These are phyloP conservation scores for Brachynemurus nebulosus DNA, from an alignment of 2,888 invertebrate genomes.

Conservation along the genomic window DNA sequence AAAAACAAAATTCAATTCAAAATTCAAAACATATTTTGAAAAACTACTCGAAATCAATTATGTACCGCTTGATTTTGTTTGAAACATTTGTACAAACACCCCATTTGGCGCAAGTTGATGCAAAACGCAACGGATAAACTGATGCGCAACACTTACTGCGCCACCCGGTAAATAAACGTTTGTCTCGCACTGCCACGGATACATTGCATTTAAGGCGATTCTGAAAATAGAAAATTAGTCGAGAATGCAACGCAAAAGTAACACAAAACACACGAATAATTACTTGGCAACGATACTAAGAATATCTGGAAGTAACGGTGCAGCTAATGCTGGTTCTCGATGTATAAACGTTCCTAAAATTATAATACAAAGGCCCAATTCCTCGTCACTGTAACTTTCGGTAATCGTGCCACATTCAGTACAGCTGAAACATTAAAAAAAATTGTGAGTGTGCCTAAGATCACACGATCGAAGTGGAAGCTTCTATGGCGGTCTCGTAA, in stretches of 20 bases:
- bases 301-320: slow-evolving; percentile 83
- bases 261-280: slow-evolving; percentile 17
- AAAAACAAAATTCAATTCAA: slow-evolving; percentile 13
- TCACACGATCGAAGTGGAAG: too few species aligned
- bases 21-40: neutral
- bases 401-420: slow-evolving; percentile 80
- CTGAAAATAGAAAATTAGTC: slow-evolving; percentile 33
- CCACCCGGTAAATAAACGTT: slow-evolving; percentile 86
- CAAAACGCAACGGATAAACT: slow-evolving; percentile 89
- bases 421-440: slow-evolving; percentile 35
- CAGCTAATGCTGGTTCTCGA: slow-evolving; percentile 88
- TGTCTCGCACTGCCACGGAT: slow-evolving; percentile 81
- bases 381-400: slow-evolving; percentile 94
- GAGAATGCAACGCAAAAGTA: neutral
- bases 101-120: slow-evolving; percentile 96
- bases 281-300: slow-evolving; percentile 79
- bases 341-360: slow-evolving; percentile 92
- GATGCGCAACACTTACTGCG: slow-evolving; percentile 89
- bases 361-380: slow-evolving; percentile 85
- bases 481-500: too few species aligned
- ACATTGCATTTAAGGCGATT: slow-evolving; percentile 62
- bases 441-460: too few species aligned
- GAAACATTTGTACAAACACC: slow-evolving; percentile 90
- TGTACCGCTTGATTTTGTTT: slow-evolving; percentile 72
- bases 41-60: neutral